These are phyloP conservation scores for Eupithecia inturbata DNA, from an alignment of 2,888 invertebrate species.

Conservation along the genomic window DNA sequence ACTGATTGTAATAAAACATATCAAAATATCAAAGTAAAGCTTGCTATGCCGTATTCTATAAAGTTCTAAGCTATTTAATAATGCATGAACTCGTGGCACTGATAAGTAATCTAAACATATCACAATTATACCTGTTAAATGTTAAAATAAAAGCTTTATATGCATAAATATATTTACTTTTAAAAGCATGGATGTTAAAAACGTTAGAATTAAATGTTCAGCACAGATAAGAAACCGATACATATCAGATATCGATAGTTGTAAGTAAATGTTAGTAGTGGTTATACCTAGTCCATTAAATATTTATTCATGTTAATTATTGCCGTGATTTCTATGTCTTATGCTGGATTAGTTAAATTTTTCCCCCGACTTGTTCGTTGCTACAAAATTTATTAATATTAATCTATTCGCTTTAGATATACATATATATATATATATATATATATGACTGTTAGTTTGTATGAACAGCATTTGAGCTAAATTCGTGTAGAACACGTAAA, in stretches of 20 bases:
- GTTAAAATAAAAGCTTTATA: constrained; percentile 9
- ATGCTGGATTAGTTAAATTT: constrained; percentile 48
- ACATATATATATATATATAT: no score
- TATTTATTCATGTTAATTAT: constrained; percentile 27
- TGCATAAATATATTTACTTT: constrained; percentile 3
- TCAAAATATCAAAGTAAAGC: constrained; percentile 35
- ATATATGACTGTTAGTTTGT: background rate
- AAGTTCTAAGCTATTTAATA: constrained; percentile 7
- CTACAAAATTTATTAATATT: constrained; percentile 17
- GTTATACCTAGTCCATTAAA: constrained; percentile 35
- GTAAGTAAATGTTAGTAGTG: constrained; percentile 12
- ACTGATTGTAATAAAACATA: constrained; percentile 39
- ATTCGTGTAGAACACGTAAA: constrained; percentile 37
- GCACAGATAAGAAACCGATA: constrained; percentile 20
- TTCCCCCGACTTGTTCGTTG: constrained; percentile 41
- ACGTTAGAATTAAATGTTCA: background rate
- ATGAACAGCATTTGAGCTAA: constrained; percentile 20
- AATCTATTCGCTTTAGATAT: constrained; percentile 26
- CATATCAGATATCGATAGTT: constrained; percentile 6
- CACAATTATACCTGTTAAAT: constrained; percentile 13
- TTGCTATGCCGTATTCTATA: background rate
- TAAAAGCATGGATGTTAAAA: background rate
- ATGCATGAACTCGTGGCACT: constrained; percentile 11
- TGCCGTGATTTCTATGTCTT: constrained; percentile 55
- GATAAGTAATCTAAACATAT: constrained; percentile 32